Evolutionary conservation across 2,797 vertebrate species (phyloP).

Genomic region (Lindbergichthys nudifrons): DNA sequence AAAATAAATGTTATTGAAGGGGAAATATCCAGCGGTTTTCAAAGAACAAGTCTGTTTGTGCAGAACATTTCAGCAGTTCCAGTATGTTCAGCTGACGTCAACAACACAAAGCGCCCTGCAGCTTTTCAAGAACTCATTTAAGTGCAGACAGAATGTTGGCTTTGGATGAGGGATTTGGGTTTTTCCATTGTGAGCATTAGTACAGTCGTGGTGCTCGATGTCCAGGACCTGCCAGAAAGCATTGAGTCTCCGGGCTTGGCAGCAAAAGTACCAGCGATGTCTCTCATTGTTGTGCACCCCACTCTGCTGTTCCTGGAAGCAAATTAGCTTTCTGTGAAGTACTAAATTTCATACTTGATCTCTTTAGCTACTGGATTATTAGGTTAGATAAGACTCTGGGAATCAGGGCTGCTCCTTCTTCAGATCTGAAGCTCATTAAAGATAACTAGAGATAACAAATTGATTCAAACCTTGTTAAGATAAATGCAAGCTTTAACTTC

Average conservation of each 20-base stretch:
- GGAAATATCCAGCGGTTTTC: constrained; percentile 27
- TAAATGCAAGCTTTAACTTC: neutral
- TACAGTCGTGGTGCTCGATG: constrained; percentile 16
- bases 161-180: constrained; percentile 33
- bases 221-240: constrained; percentile 38
- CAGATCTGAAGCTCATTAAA: constrained; percentile 34
- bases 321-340: constrained; percentile 58
- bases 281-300: constrained; percentile 17
- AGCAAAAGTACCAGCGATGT: constrained; percentile 32
- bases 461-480: constrained; percentile 6
- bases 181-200: constrained; percentile 57
- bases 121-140: constrained; percentile 55
- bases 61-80: constrained; percentile 31
- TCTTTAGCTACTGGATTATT: constrained; percentile 34
- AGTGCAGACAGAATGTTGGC: constrained; percentile 55
- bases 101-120: constrained; percentile 40
- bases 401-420: constrained; percentile 6
- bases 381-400: constrained; percentile 30
- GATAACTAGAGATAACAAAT: constrained; percentile 22
- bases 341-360: constrained; percentile 42
- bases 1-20: neutral
- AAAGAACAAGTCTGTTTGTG: constrained; percentile 36
- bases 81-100: constrained; percentile 30
- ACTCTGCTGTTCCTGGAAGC: constrained; percentile 53
- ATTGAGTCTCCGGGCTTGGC: constrained; percentile 26